Evolutionary conservation across 2,797 vertebrate species (phyloP).

Genomic region (Alauda arvensis): DNA sequence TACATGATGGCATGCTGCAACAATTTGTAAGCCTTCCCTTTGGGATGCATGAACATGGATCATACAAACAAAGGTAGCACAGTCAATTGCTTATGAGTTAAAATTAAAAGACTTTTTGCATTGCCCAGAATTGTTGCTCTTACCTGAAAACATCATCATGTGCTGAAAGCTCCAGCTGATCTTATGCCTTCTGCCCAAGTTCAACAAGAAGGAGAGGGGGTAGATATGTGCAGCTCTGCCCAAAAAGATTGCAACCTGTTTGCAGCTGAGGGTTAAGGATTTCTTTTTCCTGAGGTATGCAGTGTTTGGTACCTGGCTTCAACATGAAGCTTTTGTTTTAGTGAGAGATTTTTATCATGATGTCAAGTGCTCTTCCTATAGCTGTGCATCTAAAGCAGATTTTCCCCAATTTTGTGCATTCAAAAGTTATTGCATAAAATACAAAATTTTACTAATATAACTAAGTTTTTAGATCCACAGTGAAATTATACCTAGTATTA

Average conservation of each 20-base stretch:
- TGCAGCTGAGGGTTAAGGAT: slow-evolving; percentile 67
- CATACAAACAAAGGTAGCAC: not conserved
- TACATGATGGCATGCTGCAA: not conserved
- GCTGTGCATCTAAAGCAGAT: not conserved
- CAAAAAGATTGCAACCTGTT: slow-evolving; percentile 89
- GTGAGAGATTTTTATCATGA: not conserved
- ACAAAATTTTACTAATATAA: not conserved
- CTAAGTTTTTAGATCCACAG: not conserved
- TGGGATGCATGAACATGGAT: not conserved
- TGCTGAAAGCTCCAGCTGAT: slow-evolving; percentile 95
- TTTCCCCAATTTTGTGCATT: not conserved
- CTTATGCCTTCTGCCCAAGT: slow-evolving; percentile 92
- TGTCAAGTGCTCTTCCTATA: not conserved
- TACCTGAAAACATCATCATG: slow-evolving; percentile 99
- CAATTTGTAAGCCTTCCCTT: not conserved
- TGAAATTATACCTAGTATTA: not conserved
- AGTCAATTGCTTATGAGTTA: not conserved
- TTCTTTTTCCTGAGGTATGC: not conserved
- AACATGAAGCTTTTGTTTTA: not conserved
- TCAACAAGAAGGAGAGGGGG: slow-evolving; percentile 92
- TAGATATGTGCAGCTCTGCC: slow-evolving; percentile 95
- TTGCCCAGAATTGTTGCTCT: not conserved
- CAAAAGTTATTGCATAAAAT: not conserved
- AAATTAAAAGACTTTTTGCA: not conserved
- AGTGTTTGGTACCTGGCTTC: not conserved